These are phyloP conservation scores for Elanoides forficatus DNA, from an alignment of 2,113 vertebrate species.

Conservation along the genomic window DNA sequence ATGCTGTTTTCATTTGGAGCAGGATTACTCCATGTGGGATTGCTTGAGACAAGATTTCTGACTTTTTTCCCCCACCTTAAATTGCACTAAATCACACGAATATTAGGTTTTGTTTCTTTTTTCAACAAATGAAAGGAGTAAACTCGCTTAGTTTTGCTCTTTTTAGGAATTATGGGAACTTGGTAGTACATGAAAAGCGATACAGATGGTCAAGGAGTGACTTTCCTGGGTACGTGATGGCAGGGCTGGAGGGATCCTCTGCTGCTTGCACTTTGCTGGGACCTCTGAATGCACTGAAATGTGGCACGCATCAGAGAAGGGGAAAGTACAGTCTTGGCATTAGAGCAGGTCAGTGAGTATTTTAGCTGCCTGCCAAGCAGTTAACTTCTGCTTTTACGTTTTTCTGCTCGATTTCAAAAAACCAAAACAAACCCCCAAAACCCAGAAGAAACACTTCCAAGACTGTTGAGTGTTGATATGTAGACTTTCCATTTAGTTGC, in stretches of 20 bases:
- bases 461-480: too few relatives aligned
- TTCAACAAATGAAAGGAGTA: not conserved
- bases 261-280: too few relatives aligned
- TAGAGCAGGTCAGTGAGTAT: not conserved
- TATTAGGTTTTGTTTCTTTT: not conserved
- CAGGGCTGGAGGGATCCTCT: not conserved
- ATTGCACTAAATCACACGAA: not conserved
- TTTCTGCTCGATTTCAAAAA: not conserved
- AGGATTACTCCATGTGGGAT: not conserved
- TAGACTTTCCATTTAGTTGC: not conserved
- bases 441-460: not conserved
- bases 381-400: not conserved
- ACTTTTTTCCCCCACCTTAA: not conserved
- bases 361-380: not conserved
- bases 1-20: not conserved
- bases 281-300: too few relatives aligned
- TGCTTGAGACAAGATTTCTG: not conserved
- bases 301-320: too few relatives aligned
- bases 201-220: not conserved
- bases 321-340: not conserved
- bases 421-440: not conserved
- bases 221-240: not conserved
- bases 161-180: not conserved
- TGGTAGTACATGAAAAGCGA: fast-evolving
- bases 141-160: not conserved